Evolutionary conservation across 37 sponge, comb jelly and placozoan genomes (phyloP), one percentile per base, ranked within the genome.

Genomic region (Amphimedon queenslandica): DNA sequence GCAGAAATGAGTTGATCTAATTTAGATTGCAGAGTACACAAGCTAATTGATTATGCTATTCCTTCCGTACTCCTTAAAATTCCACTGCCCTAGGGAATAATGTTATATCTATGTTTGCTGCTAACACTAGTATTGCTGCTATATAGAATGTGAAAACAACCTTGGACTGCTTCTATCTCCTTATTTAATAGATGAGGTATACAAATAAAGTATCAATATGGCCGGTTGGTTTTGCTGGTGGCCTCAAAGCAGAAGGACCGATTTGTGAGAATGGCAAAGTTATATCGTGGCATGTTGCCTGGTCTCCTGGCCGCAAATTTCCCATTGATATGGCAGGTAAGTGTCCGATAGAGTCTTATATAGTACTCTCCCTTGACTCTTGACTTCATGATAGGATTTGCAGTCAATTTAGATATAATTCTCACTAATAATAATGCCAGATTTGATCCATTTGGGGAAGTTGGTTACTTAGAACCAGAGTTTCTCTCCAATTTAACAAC

Each of bases 191-290:
- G 88, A 91, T 94, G 85, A 57, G 91, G 2, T 40, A 35, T 56
- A 91, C 89, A 13, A 78, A 37, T 11, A 71, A 39, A 34, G 88
- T 94, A 3, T 84, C 86, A 13, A 75, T 94, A 27, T 94, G 89
- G 92, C 92, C 88, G 4, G 95, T 94, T 8, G 95, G 85, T 0
- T 35, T 94, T 32, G 57, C 67, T 60, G 95, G 95, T n/a, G 92
- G 91, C 1, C 51, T 91, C 6, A 71, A 64, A 42, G 87, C 70
- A 43, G 95, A 94, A 57, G 92, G 95, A 41, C 95, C 95, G 16
- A 31, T 74, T 21, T 94, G 95, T 69, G 69, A 63, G 8, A 37
- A 83, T 56, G 88, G 82, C 1, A 55, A 34, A 20, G 90, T 93
- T 29, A 86, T 73, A 25, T 84, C 78, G 0, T 93, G 90, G 90